Percentiles rank a stretch among this genome's conserved stretches.
Conservation (phyloP, 2,113 vertebrate species). For the Anolis carolinensis region DNA sequence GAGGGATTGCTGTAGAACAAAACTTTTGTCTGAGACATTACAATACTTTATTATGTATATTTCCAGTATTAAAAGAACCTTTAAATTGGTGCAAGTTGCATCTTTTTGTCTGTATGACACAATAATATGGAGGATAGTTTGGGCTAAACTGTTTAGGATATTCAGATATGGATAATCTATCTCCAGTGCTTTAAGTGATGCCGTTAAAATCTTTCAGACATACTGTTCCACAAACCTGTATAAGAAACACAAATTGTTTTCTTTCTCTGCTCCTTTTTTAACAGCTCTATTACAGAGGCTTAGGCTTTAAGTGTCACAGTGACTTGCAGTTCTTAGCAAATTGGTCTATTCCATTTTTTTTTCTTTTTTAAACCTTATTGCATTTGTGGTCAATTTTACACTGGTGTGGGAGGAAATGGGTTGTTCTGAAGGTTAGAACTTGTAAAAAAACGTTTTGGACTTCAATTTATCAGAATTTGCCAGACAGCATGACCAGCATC, state of each 20-base stretch:
- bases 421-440: neutral
- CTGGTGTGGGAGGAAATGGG: neutral
- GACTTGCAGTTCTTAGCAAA: neutral
- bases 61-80: neutral
- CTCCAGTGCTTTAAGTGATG: neutral
- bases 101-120: neutral
- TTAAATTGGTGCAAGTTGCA: neutral
- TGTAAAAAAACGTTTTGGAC: neutral
- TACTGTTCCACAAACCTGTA: neutral
- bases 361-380: neutral
- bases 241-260: neutral
- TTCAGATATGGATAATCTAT: neutral
- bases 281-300: neutral
- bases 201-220: neutral
- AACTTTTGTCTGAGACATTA: neutral
- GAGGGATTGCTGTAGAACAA: neutral
- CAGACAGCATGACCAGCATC: neutral
- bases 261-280: neutral
- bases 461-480: neutral
- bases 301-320: neutral
- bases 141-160: neutral
- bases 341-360: neutral
- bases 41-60: neutral
- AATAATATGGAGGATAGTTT: neutral
- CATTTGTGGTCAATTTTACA: neutral